Evolutionary conservation across 2,113 vertebrate species (phyloP).

Genomic region (Nanger granti): DNA sequence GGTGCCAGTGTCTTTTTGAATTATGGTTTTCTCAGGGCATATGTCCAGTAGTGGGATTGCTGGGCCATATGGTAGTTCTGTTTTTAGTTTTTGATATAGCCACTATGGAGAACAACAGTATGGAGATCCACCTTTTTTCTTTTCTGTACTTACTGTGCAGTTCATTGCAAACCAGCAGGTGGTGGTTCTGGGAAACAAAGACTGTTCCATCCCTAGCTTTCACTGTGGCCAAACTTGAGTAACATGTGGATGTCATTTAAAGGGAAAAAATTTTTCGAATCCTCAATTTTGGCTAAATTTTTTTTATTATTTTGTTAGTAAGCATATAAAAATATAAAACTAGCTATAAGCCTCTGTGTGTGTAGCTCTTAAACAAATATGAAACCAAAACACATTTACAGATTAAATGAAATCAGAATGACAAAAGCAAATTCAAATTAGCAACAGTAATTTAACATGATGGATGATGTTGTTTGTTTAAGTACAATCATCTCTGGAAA

Average conservation of each 20-base stretch:
- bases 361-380: constrained; percentile 23
- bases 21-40: background rate
- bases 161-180: background rate
- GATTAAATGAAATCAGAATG: constrained; percentile 20
- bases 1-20: background rate
- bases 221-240: background rate
- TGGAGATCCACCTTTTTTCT: background rate
- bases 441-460: constrained; percentile 13
- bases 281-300: background rate
- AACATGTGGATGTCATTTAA: background rate
- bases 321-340: background rate
- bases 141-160: background rate
- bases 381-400: constrained; percentile 4
- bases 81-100: background rate
- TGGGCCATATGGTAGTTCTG: background rate
- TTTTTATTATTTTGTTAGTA: background rate
- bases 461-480: constrained; percentile 2
- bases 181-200: background rate
- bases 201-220: background rate
- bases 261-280: background rate
- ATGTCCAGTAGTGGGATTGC: background rate
- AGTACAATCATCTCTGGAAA: constrained; percentile 2
- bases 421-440: constrained; percentile 39
- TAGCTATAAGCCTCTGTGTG: background rate
- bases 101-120: background rate